Conservation (phyloP, 2,113 vertebrate genomes). For the Struthio camelus region DNA sequence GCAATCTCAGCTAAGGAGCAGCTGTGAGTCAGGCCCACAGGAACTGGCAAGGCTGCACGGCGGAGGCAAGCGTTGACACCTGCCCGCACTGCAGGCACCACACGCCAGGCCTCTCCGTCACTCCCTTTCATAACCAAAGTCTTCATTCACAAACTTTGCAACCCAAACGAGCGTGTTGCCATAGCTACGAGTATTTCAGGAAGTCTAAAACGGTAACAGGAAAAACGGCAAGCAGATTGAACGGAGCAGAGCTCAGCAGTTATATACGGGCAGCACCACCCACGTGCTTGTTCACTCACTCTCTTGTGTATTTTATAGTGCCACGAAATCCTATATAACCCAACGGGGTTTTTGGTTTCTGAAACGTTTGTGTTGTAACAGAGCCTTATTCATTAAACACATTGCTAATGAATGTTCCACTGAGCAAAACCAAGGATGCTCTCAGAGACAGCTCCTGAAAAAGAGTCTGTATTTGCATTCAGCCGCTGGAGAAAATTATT, state of each 20-base stretch:
- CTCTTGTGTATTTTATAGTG: background rate
- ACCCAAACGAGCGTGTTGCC: background rate
- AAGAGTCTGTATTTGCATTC: background rate
- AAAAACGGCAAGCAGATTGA: background rate
- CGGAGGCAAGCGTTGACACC: background rate
- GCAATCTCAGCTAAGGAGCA: background rate
- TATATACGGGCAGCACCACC: background rate
- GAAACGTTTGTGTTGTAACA: accelerated
- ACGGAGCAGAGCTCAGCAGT: accelerated
- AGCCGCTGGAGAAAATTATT: accelerated
- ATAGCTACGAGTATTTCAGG: background rate
- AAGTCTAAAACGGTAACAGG: background rate
- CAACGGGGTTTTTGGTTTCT: background rate
- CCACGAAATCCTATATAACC: background rate
- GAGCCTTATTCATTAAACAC: background rate
- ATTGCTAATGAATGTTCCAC: background rate
- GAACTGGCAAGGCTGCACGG: background rate
- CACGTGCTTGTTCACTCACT: accelerated
- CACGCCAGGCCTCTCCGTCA: background rate
- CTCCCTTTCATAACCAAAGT: background rate
- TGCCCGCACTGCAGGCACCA: accelerated
- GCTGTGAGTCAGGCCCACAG: accelerated
- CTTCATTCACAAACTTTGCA: background rate
- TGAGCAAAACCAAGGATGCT: background rate
- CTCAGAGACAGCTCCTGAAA: background rate